phyloP scores from a whole-genome alignment of 2,113 vertebrate species.

The Nicator chloris region DNA sequence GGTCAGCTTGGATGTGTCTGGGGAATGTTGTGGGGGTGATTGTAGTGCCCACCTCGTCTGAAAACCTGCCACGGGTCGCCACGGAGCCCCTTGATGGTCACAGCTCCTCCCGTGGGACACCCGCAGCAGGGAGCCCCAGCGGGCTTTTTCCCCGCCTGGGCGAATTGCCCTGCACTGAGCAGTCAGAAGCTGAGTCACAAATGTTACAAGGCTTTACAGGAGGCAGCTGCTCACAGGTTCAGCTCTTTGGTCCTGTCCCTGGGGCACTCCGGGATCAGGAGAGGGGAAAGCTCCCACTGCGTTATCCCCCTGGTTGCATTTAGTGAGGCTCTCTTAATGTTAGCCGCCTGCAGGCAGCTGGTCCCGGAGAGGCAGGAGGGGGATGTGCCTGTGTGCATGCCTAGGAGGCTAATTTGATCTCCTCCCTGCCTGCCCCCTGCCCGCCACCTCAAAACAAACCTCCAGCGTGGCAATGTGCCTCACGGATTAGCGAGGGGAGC shows the following conservation, averaged over 20 bases:
- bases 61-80: neutral
- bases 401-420: neutral
- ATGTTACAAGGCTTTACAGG: neutral
- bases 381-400: neutral
- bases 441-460: neutral
- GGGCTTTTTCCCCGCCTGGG: rapidly evolving
- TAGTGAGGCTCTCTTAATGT: neutral
- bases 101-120: neutral
- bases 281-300: neutral
- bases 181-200: neutral
- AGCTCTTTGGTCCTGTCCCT: neutral
- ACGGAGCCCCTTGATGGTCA: rapidly evolving
- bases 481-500: neutral
- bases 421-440: neutral
- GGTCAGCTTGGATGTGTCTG: neutral
- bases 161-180: neutral
- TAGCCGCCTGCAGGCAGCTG: neutral
- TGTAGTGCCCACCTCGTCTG: neutral
- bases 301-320: neutral
- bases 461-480: neutral
- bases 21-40: rapidly evolving
- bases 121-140: rapidly evolving
- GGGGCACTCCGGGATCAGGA: neutral
- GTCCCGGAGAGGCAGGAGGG: neutral
- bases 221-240: neutral